A percentile compares a stretch with the other conserved stretches of the same genome.
Evolutionary conservation across 2,113 vertebrate species (phyloP).

Genomic region (Platycercus adscitus): DNA sequence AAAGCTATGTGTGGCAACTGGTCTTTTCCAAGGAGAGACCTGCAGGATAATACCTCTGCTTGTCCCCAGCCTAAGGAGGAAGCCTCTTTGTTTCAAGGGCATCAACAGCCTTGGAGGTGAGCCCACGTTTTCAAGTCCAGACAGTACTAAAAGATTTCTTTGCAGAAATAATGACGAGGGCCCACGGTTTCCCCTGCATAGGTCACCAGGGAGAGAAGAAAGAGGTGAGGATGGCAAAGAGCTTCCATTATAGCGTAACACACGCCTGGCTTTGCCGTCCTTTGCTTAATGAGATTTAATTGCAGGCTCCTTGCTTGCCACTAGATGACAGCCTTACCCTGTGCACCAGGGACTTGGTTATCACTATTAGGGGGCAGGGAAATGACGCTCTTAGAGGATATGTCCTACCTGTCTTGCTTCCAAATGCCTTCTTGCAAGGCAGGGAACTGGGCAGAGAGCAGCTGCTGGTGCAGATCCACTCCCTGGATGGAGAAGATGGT

Average conservation of each 20-base stretch:
- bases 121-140: not conserved
- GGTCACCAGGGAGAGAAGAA: not conserved
- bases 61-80: not conserved
- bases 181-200: not conserved
- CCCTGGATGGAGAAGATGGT: not conserved
- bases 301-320: constrained; percentile 11
- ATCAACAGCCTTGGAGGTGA: not conserved
- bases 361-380: constrained; percentile 9
- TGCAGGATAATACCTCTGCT: not conserved
- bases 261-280: not conserved
- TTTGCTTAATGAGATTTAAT: not conserved
- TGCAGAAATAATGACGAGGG: not conserved
- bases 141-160: not conserved
- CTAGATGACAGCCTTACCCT: constrained; percentile 58
- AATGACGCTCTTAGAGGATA: not conserved
- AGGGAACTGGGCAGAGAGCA: not conserved
- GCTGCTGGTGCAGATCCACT: not conserved
- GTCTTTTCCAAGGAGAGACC: not conserved
- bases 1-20: not conserved
- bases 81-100: not conserved
- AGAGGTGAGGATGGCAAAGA: not conserved
- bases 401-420: not conserved
- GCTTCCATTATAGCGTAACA: not conserved
- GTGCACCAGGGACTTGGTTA: not conserved
- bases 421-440: not conserved